Evolutionary conservation across 2,888 invertebrate species (phyloP).

Genomic region (Atrina japonica): DNA sequence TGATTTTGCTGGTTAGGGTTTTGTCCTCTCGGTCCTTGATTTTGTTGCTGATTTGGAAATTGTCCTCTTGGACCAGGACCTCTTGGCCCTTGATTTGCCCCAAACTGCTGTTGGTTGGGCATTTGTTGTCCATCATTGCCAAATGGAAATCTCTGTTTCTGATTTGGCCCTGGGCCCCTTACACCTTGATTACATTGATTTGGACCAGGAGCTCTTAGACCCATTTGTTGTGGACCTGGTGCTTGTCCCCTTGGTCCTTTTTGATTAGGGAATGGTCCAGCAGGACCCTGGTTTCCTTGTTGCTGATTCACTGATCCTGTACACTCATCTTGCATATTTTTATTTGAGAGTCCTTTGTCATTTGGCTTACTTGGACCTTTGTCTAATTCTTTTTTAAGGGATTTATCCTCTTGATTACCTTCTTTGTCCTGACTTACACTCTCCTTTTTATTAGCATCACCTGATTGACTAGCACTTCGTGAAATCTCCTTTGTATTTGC

Average conservation of each 20-base stretch:
- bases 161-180: slow-evolving; percentile 13
- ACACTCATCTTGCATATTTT: background rate
- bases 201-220: slow-evolving; percentile 9
- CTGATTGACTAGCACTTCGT: no score
- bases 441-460: no score
- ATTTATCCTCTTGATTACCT: background rate
- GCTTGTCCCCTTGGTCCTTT: background rate
- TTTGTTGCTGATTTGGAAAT: background rate
- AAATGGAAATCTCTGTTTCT: background rate
- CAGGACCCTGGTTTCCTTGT: background rate
- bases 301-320: background rate
- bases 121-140: no score
- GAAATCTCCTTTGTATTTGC: background rate
- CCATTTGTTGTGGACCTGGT: background rate
- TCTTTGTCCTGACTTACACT: no score
- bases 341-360: slow-evolving; percentile 2
- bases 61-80: slow-evolving; percentile 12
- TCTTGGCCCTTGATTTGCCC: slow-evolving; percentile 24
- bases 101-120: slow-evolving; percentile 7
- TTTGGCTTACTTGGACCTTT: background rate
- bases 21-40: slow-evolving; percentile 13
- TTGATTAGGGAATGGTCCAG: background rate
- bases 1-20: slow-evolving; percentile 15
- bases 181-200: background rate
- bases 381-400: background rate